Evolutionary conservation across 2,888 invertebrate species (phyloP), one percentile per base, ranked within the genome.

Genomic region (Morpho helenor): DNA sequence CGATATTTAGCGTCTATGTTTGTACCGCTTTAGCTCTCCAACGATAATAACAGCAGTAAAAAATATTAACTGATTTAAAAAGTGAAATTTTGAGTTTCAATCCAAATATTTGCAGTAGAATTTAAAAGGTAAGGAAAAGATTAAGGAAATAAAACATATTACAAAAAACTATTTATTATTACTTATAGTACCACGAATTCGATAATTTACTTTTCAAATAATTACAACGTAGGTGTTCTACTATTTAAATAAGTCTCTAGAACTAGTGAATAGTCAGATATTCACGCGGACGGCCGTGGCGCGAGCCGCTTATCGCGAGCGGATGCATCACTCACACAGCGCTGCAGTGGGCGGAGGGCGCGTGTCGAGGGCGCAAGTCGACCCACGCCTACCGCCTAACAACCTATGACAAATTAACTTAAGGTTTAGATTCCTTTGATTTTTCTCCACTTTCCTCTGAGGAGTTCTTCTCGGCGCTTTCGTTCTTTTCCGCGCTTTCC

Each of bases 161-260:
- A 77, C 72, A 82, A 73, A 75, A 87, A 86, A 84, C 80, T 83
- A 82, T 84, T 85, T 84, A 82, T 81, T 65, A 75, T 84, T 85
- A 87, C 81, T 87, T 87, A 88, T 76, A 85, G 80, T 86, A 89
- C 83, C 86, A 76, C 83, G 85, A 87, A 87, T 87, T 89, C 87
- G 86, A 86, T 90, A 87, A 88, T 86, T 90, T 87, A 89, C 76
- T 85, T 79, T 79, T 79, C 80, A 76, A 82, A 79, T 85, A 87
- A 88, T 87, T 89, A 89, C 88, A 87, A 82, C 82, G 71, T 75
- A 81, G 77, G 80, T 84, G 74, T 79, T 79, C 75, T 74, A 80
- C 81, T 84, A 84, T 82, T 87, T 86, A 85, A 86, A 86, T 87
- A 87, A 80, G 87, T 89, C 87, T 87, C 82, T 89, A 88, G 74